phyloP scores from a whole-genome alignment of 2,113 vertebrate genomes.

The Sinocyclocheilus anshuiensis region DNA sequence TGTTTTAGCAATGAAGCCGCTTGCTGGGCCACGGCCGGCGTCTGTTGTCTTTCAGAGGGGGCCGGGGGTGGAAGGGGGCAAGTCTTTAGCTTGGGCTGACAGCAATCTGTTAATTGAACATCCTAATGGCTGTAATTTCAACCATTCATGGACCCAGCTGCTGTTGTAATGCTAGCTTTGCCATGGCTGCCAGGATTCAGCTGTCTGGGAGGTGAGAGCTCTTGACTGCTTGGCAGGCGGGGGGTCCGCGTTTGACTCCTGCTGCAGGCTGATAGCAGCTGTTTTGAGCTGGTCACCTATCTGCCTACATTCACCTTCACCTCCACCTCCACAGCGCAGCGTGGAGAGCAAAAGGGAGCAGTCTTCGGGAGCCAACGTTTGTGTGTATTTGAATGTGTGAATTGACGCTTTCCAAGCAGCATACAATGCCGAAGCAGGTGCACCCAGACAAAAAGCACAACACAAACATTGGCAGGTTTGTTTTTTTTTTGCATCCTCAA shows the following conservation, averaged over 20 bases:
- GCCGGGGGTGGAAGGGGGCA: neutral
- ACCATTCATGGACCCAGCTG: constrained; percentile 57
- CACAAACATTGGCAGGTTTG: constrained; percentile 47
- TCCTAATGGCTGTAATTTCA: constrained; percentile 64
- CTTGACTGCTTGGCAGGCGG: constrained; percentile 54
- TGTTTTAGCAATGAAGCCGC: neutral
- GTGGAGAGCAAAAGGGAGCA: neutral
- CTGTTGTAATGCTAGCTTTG: constrained; percentile 58
- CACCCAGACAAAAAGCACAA: constrained; percentile 55
- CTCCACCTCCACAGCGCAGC: constrained; percentile 26
- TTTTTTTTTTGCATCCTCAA: constrained; percentile 33
- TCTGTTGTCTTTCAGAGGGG: constrained; percentile 9
- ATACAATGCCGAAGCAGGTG: constrained; percentile 61
- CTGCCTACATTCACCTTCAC: constrained; percentile 48
- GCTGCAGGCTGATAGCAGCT: constrained; percentile 60
- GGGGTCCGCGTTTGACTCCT: constrained; percentile 54
- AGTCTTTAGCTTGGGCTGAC: constrained; percentile 54
- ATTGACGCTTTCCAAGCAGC: constrained; percentile 30
- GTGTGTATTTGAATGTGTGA: neutral
- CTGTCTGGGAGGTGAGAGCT: constrained; percentile 61
- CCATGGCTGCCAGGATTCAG: constrained; percentile 49
- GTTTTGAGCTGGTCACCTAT: constrained; percentile 49
- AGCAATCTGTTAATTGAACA: constrained; percentile 65
- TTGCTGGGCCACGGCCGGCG: neutral
- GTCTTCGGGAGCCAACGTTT: neutral